Evolutionary conservation across 92 coral and sea anemone species (phyloP).

Genomic region (Desmophyllum pertusum): DNA sequence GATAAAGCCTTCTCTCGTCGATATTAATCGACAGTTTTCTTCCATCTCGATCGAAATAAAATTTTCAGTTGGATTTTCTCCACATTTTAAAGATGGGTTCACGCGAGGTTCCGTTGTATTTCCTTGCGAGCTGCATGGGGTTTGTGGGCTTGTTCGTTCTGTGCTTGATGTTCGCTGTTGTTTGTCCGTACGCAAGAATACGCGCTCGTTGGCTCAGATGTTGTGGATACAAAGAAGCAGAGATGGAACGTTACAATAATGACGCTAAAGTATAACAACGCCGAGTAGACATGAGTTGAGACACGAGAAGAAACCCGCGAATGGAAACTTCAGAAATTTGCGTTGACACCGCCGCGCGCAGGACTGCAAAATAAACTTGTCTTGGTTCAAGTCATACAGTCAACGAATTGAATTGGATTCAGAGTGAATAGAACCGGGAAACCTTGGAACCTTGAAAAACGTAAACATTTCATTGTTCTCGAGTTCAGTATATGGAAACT

Average conservation of each 20-base stretch:
- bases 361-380: not conserved
- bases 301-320: not conserved
- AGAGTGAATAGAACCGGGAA: not conserved
- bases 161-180: constrained; percentile 5
- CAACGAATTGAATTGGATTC: no score
- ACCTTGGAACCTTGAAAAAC: not conserved
- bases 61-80: not conserved
- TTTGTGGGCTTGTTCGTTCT: constrained; percentile 8
- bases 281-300: not conserved
- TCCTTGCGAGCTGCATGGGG: constrained; percentile 13
- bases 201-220: not conserved
- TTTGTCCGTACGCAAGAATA: not conserved
- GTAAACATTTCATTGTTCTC: not conserved
- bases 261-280: not conserved
- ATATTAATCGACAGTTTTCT: not conserved
- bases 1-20: not conserved
- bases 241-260: constrained; percentile 18
- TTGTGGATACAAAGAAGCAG: constrained; percentile 4
- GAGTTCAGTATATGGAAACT: not conserved
- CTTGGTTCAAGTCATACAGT: no score
- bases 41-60: not conserved
- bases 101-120: constrained; percentile 10
- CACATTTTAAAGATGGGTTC: not conserved
- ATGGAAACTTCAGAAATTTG: not conserved
- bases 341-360: not conserved